Conservation (phyloP, 2,797 vertebrate species). For the Anas bahamensis region DNA sequence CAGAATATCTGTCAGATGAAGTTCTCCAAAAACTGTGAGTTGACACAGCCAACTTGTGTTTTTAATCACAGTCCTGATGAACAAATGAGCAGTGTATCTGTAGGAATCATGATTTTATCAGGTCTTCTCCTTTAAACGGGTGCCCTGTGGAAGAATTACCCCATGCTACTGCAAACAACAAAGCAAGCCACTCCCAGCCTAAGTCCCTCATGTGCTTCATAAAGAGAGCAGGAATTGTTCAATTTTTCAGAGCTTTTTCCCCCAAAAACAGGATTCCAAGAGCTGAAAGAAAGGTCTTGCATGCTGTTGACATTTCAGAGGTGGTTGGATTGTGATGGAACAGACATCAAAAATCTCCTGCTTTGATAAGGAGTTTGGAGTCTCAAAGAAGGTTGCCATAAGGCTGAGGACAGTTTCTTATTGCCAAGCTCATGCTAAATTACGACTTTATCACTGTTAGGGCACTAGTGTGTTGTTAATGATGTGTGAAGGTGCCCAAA, state of each 20-base stretch:
- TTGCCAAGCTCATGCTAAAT: neutral
- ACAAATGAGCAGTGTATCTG: neutral
- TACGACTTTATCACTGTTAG: neutral
- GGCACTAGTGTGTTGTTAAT: neutral
- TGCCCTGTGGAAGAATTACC: neutral
- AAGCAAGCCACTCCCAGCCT: neutral
- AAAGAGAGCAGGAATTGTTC: neutral
- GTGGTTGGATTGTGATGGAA: neutral
- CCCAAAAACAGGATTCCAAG: neutral
- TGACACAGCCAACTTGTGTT: slow-evolving; percentile 2
- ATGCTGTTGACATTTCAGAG: neutral
- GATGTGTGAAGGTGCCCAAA: neutral
- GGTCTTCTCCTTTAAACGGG: neutral
- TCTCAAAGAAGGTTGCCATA: neutral
- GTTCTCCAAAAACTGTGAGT: neutral
- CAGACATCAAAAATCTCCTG: neutral
- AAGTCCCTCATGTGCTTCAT: neutral
- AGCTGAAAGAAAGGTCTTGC: neutral
- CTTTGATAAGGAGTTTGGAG: neutral
- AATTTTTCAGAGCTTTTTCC: neutral
- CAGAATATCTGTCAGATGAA: neutral
- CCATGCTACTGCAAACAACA: neutral
- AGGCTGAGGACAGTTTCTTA: neutral
- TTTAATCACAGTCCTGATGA: slow-evolving; percentile 11
- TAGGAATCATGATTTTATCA: neutral